phyloP scores from a whole-genome alignment of 2,113 vertebrate genomes.

The Herpailurus yagouaroundi region DNA sequence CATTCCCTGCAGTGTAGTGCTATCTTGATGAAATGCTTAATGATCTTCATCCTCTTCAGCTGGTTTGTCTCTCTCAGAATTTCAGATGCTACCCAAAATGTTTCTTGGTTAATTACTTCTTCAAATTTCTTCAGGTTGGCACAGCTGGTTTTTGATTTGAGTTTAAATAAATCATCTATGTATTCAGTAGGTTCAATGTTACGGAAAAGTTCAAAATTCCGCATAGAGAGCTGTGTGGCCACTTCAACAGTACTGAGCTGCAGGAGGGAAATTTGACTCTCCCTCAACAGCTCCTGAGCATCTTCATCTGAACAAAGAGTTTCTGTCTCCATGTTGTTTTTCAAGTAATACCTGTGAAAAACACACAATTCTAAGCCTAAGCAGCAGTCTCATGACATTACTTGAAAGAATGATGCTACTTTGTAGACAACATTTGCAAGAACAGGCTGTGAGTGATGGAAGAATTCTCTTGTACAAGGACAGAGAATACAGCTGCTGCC shows the following conservation, averaged over 20 bases:
- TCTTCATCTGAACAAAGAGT: conserved; percentile 98
- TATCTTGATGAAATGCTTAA: conserved; percentile 99
- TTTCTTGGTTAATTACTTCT: conserved; percentile 99
- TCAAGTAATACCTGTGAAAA: conserved; percentile 94
- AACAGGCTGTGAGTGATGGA: fast-evolving
- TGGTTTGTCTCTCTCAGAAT: conserved; percentile 97
- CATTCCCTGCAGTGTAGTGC: conserved; percentile 98
- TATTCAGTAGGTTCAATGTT: conserved; percentile 99
- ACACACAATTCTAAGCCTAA: background rate
- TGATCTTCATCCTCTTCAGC: conserved; percentile 97
- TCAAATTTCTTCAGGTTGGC: conserved; percentile 97
- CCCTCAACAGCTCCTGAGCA: conserved; percentile 95
- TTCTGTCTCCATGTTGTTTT: conserved; percentile 99
- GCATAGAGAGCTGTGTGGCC: conserved; percentile 97
- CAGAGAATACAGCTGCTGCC: background rate
- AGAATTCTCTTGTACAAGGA: background rate
- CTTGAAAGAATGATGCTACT: background rate
- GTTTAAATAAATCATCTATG: conserved; percentile 97
- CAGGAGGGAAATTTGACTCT: conserved; percentile 94
- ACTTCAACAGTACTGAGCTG: conserved; percentile 98
- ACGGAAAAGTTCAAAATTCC: conserved; percentile 97
- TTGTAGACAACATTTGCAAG: background rate
- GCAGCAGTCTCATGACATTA: background rate
- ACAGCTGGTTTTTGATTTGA: conserved; percentile 92
- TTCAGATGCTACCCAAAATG: conserved; percentile 98